phyloP scores from a whole-genome alignment of 1,140 invertebrate genomes.

The Macrotrachela quadricornifera region DNA sequence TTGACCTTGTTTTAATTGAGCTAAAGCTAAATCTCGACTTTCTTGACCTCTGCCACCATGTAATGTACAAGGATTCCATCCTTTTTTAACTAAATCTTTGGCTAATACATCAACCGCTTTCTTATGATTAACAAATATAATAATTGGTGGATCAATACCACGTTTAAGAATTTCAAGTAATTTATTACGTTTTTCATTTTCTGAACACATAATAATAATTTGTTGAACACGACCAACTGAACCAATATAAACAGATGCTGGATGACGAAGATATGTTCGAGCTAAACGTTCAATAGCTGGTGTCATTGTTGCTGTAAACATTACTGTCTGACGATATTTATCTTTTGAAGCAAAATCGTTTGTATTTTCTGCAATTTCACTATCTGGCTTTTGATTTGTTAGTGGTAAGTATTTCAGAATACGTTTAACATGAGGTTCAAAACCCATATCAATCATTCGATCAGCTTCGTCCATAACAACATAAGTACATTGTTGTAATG shows the following conservation, averaged over 20 bases:
- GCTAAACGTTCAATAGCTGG: conserved; percentile 86
- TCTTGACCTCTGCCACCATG: conserved; percentile 89
- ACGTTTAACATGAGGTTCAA: conserved; percentile 89
- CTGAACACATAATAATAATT: conserved; percentile 65
- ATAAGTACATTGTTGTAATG: conserved; percentile 68
- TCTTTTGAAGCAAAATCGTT: conserved; percentile 73
- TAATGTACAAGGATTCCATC: conserved; percentile 35
- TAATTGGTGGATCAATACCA: conserved; percentile 82
- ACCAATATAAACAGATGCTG: conserved; percentile 92
- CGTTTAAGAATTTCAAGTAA: conserved; percentile 36
- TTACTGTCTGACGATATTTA: conserved; percentile 90
- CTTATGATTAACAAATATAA: conserved; percentile 99
- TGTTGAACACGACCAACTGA: conserved; percentile 88
- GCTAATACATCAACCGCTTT: conserved; percentile 94
- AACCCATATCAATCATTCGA: conserved; percentile 99
- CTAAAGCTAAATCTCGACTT: conserved; percentile 89
- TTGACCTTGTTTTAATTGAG: conserved; percentile 65
- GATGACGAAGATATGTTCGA: conserved; percentile 72
- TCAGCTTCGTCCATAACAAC: conserved; percentile 57
- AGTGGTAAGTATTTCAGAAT: conserved; percentile 96
- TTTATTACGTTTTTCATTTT: conserved; percentile 62
- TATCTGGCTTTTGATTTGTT: conserved; percentile 90
- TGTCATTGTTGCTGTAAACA: conserved; percentile 99
- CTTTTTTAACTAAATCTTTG: conserved; percentile 83
- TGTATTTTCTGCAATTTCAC: conserved; percentile 80